Percentiles rank a stretch among this genome's conserved stretches.
These are phyloP conservation scores for Epinephelus awoara DNA, from an alignment of 2,797 vertebrate genomes.

Conservation along the genomic window DNA sequence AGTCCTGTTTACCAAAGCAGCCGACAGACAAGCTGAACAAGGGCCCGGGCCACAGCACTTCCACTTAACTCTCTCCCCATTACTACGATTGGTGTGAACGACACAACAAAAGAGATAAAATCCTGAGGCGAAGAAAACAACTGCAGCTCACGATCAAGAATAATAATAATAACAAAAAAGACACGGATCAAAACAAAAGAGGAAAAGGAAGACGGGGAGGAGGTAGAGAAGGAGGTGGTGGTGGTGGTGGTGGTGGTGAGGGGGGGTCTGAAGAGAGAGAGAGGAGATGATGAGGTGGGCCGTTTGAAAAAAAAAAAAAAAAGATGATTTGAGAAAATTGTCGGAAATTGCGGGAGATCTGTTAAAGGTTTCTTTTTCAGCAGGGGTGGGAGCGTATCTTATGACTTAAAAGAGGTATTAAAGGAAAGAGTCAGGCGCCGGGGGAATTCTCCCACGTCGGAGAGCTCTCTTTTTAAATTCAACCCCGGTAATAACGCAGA, in stretches of 20 bases:
- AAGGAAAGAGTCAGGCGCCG: slow-evolving; percentile 74
- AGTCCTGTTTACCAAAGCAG: slow-evolving; percentile 76
- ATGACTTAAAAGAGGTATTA: slow-evolving; percentile 83
- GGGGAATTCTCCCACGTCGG: slow-evolving; percentile 83
- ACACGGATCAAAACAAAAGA: slow-evolving; percentile 60
- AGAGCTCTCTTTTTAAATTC: slow-evolving; percentile 81
- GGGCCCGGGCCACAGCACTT: slow-evolving; percentile 68
- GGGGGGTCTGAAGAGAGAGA: slow-evolving; percentile 1
- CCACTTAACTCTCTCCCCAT: slow-evolving; percentile 76
- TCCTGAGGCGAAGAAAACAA: slow-evolving; percentile 66
- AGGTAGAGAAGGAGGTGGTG: slow-evolving; percentile 7
- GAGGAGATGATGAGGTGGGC: slow-evolving; percentile 63
- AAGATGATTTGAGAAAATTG: slow-evolving; percentile 77
- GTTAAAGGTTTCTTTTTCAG: slow-evolving; percentile 73
- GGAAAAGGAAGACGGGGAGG: slow-evolving; percentile 27
- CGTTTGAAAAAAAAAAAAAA: slow-evolving; percentile 70
- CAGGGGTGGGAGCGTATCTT: slow-evolving; percentile 72
- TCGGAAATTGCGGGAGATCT: slow-evolving; percentile 78
- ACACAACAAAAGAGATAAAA: slow-evolving; percentile 71
- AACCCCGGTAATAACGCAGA: slow-evolving; percentile 84
- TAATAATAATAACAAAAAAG: slow-evolving; percentile 63
- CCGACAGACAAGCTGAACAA: slow-evolving; percentile 66
- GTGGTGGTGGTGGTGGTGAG: neutral
- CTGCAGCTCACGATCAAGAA: slow-evolving; percentile 58
- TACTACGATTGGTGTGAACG: slow-evolving; percentile 77